These are phyloP conservation scores for Lepidocolaptes lacrymiger DNA, from an alignment of 2,797 vertebrate species.

Conservation along the genomic window DNA sequence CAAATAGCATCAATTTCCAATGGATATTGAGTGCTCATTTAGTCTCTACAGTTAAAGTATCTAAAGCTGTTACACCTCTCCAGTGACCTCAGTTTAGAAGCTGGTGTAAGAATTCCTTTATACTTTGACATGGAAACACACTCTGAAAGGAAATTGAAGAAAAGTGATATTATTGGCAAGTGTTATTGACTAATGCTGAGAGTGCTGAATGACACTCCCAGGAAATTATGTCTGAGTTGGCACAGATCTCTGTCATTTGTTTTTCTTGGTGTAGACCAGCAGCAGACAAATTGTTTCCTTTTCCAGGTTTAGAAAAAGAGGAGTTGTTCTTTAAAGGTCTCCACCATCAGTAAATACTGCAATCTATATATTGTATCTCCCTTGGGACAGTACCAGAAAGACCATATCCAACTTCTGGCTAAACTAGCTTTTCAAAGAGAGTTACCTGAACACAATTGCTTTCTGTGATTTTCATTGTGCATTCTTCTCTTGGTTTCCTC, in stretches of 20 bases:
- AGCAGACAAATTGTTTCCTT: not conserved
- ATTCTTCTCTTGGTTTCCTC: not conserved
- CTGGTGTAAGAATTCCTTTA: not conserved
- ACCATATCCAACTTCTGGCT: not conserved
- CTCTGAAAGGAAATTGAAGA: not conserved
- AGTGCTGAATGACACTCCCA: not conserved
- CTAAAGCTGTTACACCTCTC: not conserved
- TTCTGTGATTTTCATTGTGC: not conserved
- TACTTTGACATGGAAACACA: not conserved
- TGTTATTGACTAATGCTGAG: not conserved
- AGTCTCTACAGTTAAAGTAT: not conserved
- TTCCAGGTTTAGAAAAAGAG: not conserved
- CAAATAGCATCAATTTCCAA: not conserved
- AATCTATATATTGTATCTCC: not conserved
- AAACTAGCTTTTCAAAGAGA: not conserved
- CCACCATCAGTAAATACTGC: not conserved
- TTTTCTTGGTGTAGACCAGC: not conserved
- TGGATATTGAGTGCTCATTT: not conserved
- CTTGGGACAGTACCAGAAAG: not conserved
- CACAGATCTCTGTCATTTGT: not conserved
- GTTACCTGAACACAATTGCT: not conserved
- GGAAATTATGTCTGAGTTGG: not conserved
- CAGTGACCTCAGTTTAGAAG: not conserved
- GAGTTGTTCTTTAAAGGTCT: not conserved
- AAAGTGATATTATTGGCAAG: not conserved